phyloP scores from a whole-genome alignment of 2,113 vertebrate species.

The Thymallus thymallus region DNA sequence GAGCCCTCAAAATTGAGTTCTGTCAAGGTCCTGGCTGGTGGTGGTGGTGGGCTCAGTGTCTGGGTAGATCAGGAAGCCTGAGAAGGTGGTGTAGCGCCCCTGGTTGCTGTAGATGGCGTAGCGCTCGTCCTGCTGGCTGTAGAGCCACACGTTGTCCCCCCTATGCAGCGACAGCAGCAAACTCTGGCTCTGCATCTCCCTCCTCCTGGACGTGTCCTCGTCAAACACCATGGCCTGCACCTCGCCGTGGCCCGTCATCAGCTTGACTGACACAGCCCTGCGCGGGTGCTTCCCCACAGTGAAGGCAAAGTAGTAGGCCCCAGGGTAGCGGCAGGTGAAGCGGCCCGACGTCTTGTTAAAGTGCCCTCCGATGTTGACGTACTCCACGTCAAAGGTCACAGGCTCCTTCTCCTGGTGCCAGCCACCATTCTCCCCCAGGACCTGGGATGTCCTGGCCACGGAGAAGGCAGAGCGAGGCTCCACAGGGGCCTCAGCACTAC shows the following conservation, averaged over 20 bases:
- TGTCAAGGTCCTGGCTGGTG: slow-evolving; percentile 27
- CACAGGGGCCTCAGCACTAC: slow-evolving; percentile 13
- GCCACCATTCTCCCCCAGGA: slow-evolving; percentile 59
- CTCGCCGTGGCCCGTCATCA: slow-evolving; percentile 72
- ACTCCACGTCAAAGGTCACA: slow-evolving; percentile 76
- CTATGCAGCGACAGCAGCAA: slow-evolving; percentile 65
- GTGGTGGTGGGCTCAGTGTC: slow-evolving; percentile 27
- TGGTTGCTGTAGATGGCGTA: slow-evolving; percentile 81
- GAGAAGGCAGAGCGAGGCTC: slow-evolving; percentile 75
- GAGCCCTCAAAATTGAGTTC: slow-evolving; percentile 48
- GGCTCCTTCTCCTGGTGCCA: slow-evolving; percentile 55
- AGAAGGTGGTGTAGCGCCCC: slow-evolving; percentile 78
- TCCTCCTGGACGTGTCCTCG: slow-evolving; percentile 69
- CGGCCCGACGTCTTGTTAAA: slow-evolving; percentile 73
- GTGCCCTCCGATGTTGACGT: slow-evolving; percentile 76
- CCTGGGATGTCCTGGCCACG: slow-evolving; percentile 69
- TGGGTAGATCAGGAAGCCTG: slow-evolving; percentile 77
- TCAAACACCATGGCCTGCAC: slow-evolving; percentile 81
- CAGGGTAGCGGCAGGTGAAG: slow-evolving; percentile 73
- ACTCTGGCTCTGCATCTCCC: slow-evolving; percentile 81
- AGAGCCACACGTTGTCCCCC: slow-evolving; percentile 74
- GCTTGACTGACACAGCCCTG: slow-evolving; percentile 75
- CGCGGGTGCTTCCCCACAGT: slow-evolving; percentile 77
- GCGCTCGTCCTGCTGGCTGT: slow-evolving; percentile 77
- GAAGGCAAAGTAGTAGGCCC: slow-evolving; percentile 77